phyloP scores from a whole-genome alignment of 2,113 vertebrate genomes.

The Isichthys henryi region DNA sequence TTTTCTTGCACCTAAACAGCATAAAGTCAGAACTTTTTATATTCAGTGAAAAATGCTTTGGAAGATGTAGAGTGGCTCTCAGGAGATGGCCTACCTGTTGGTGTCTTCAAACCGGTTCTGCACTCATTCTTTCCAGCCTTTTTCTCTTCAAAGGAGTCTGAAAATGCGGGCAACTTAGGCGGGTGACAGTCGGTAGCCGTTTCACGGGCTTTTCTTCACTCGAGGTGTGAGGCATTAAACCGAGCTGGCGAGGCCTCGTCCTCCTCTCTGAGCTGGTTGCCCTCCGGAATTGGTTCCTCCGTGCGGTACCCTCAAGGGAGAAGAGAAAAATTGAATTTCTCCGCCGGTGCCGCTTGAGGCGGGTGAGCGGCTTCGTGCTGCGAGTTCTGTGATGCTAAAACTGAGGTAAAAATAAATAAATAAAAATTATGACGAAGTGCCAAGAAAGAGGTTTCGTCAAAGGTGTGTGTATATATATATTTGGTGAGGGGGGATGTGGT shows the following conservation, averaged over 20 bases:
- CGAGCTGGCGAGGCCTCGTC: neutral
- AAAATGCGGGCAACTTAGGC: neutral
- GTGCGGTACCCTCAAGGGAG: neutral
- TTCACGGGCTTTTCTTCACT: neutral
- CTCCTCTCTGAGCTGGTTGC: neutral
- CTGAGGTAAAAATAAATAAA: slow-evolving; percentile 10
- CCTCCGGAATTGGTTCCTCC: slow-evolving; percentile 23
- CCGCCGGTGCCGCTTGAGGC: neutral
- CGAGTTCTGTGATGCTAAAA: neutral
- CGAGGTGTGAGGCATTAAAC: neutral
- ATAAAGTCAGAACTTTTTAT: neutral
- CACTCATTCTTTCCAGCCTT: neutral
- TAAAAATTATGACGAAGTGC: neutral
- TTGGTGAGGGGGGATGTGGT: neutral
- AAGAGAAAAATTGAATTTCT: slow-evolving; percentile 9
- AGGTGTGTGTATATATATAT: neutral
- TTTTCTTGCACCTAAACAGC: neutral
- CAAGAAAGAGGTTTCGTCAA: neutral
- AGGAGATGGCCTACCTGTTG: neutral
- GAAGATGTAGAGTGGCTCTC: neutral
- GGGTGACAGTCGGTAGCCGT: neutral
- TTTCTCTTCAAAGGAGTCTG: neutral
- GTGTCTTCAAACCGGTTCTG: neutral
- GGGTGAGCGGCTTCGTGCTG: neutral
- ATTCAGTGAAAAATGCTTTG: neutral